Conservation (phyloP, 1,140 invertebrate genomes). For the Macrostomum lignano region DNA sequence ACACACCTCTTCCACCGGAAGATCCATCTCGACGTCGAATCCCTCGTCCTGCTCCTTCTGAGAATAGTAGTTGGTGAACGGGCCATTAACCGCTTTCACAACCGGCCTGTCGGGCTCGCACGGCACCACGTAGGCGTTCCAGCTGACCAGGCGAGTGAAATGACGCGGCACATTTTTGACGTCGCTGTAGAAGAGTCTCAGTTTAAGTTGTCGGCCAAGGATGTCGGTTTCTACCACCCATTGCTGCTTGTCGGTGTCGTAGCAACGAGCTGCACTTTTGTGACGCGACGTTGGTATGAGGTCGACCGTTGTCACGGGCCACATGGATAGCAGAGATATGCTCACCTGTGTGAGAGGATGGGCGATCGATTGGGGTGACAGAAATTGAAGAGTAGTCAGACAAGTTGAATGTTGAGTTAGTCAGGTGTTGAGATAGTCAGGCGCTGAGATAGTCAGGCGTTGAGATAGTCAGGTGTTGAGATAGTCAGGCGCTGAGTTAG, state of each 20-base stretch:
- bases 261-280: conserved; percentile 35
- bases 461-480: no score
- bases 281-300: conserved; percentile 21
- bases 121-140: conserved; percentile 32
- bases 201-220: conserved; percentile 38
- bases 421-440: no score
- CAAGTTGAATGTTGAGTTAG: no score
- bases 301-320: conserved; percentile 41
- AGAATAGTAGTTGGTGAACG: conserved; percentile 51
- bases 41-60: conserved; percentile 51
- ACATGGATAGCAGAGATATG: no score
- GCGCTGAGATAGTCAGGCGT: no score
- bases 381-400: no score
- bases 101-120: conserved; percentile 9
- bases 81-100: conserved; percentile 40
- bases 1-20: neutral
- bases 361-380: no score
- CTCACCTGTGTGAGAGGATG: no score
- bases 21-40: conserved; percentile 30
- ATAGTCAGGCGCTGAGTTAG: no score
- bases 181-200: conserved; percentile 52
- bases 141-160: conserved; percentile 44
- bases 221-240: conserved; percentile 51
- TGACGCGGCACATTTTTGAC: conserved; percentile 53
- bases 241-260: conserved; percentile 51